These are phyloP conservation scores for Hipposideros larvatus DNA, from an alignment of 2,797 vertebrate species.

Conservation along the genomic window DNA sequence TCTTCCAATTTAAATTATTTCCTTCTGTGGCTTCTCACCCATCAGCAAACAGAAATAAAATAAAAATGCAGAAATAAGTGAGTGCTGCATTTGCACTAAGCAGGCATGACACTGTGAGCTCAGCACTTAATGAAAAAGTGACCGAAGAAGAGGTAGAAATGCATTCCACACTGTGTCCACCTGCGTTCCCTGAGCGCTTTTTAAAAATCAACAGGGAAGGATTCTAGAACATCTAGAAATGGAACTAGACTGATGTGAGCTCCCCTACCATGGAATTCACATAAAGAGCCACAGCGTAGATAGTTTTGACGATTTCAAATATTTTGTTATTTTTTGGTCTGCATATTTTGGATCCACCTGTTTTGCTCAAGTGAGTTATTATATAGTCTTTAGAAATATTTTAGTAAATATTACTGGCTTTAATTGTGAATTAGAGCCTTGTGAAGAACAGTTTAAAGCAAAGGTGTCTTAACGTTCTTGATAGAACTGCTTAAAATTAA, in stretches of 20 bases:
- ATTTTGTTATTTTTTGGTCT: background rate
- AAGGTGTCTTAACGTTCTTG: constrained; percentile 3
- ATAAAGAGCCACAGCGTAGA: background rate
- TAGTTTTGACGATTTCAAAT: background rate
- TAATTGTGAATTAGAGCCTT: background rate
- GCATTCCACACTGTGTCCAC: background rate
- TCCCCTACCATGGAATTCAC: background rate
- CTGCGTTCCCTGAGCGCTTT: background rate
- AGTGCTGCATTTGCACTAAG: background rate
- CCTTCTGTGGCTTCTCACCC: background rate
- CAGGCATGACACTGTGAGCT: background rate
- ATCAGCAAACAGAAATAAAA: constrained; percentile 11
- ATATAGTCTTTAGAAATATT: background rate
- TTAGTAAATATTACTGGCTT: constrained; percentile 44
- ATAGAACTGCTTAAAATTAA: constrained; percentile 52
- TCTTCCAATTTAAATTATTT: constrained; percentile 27
- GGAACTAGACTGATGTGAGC: background rate
- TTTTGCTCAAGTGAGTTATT: constrained; percentile 24
- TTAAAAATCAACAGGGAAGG: constrained; percentile 31
- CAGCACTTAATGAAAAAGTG: background rate
- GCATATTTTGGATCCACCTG: background rate
- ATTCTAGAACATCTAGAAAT: background rate
- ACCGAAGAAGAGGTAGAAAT: background rate
- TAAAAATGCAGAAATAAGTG: background rate
- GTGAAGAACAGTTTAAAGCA: constrained; percentile 40